Evolutionary conservation across 2,888 invertebrate genomes (phyloP).

Genomic region (Synergus itoensis): DNA sequence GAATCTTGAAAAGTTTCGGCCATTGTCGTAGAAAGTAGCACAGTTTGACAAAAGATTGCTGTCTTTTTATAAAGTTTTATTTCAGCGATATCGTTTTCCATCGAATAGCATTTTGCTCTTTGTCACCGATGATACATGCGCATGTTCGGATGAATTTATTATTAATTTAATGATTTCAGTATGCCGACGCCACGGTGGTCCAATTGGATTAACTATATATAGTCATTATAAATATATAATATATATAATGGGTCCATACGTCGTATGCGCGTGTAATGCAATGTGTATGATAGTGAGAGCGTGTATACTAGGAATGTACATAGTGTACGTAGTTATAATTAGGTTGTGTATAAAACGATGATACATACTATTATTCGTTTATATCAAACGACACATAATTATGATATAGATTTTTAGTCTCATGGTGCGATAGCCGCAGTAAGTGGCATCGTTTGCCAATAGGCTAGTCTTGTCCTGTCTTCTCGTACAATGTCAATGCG

Average conservation of each 20-base stretch:
- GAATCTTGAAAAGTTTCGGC: constrained; percentile 12
- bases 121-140: constrained; percentile 49
- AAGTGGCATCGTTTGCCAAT: constrained; percentile 70
- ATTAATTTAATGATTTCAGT: constrained; percentile 49
- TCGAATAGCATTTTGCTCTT: constrained; percentile 39
- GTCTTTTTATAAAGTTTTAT: constrained; percentile 43
- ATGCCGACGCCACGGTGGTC: constrained; percentile 68
- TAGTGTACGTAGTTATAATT: constrained; percentile 75
- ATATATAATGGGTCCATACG: constrained; percentile 71
- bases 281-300: constrained; percentile 71
- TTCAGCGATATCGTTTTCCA: constrained; percentile 42
- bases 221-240: constrained; percentile 72
- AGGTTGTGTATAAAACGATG: constrained; percentile 77
- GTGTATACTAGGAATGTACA: constrained; percentile 77
- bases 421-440: constrained; percentile 72
- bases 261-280: constrained; percentile 71
- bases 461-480: constrained; percentile 75
- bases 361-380: constrained; percentile 76
- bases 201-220: constrained; percentile 70
- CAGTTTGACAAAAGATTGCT: constrained; percentile 27
- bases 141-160: constrained; percentile 29
- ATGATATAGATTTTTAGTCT: constrained; percentile 77
- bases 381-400: constrained; percentile 77
- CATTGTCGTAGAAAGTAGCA: constrained; percentile 13
- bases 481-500: constrained; percentile 67